phyloP scores from a whole-genome alignment of 2,888 invertebrate genomes.

The Drosophila fungiperda region DNA sequence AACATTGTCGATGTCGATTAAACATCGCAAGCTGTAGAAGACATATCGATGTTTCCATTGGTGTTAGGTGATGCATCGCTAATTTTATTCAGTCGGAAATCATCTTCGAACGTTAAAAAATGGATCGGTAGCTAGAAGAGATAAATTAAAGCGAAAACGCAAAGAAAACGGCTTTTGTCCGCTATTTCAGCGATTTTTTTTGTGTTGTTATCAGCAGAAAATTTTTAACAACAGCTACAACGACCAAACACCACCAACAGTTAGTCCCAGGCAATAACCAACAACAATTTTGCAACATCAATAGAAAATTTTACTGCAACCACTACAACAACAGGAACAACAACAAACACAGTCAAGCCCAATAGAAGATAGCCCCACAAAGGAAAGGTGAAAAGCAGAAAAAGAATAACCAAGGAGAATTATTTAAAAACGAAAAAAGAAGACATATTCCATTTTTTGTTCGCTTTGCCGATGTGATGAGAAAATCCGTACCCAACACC shows the following conservation, averaged over 20 bases:
- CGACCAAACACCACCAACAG: slow-evolving; percentile 68
- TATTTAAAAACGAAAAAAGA: slow-evolving; percentile 27
- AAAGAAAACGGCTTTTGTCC: slow-evolving; percentile 86
- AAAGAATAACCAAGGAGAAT: slow-evolving; percentile 21
- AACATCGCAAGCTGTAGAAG: neutral
- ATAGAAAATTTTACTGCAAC: slow-evolving; percentile 55
- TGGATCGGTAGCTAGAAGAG: slow-evolving; percentile 85
- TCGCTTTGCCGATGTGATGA: slow-evolving; percentile 69
- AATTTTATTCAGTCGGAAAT: slow-evolving; percentile 81
- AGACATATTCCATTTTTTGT: slow-evolving; percentile 47
- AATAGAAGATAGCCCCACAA: slow-evolving; percentile 40
- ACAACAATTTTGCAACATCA: slow-evolving; percentile 58
- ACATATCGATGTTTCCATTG: slow-evolving; percentile 19
- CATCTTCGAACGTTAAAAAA: slow-evolving; percentile 84
- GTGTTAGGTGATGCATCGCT: slow-evolving; percentile 24
- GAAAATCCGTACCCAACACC: slow-evolving; percentile 52
- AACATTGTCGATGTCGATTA: neutral
- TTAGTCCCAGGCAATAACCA: slow-evolving; percentile 65
- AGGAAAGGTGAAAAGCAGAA: slow-evolving; percentile 63
- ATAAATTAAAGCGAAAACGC: slow-evolving; percentile 83
- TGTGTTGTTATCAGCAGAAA: slow-evolving; percentile 83
- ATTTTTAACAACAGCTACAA: slow-evolving; percentile 72
- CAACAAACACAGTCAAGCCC: slow-evolving; percentile 42
- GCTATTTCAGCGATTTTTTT: slow-evolving; percentile 88
- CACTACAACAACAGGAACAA: slow-evolving; percentile 22